phyloP scores from a whole-genome alignment of 2,888 invertebrate species.

The Pyrrhosoma nymphula region DNA sequence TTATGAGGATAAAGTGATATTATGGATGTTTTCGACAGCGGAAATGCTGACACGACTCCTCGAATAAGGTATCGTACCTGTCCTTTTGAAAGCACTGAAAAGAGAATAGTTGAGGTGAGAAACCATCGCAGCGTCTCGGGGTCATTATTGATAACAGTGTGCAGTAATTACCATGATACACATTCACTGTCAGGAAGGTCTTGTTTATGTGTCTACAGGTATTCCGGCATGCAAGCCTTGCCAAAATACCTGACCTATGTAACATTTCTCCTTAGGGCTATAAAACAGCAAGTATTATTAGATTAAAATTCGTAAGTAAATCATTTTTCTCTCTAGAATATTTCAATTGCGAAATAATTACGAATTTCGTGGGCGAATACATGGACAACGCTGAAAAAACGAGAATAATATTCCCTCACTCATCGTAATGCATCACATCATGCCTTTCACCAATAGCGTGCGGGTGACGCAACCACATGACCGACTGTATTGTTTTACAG shows the following conservation, averaged over 20 bases:
- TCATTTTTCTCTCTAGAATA: not conserved
- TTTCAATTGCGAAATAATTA: not conserved
- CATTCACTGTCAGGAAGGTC: not conserved
- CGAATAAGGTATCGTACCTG: slow-evolving; percentile 20
- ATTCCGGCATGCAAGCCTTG: slow-evolving; percentile 54
- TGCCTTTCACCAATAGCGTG: slow-evolving; percentile 3
- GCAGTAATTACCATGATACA: slow-evolving; percentile 10
- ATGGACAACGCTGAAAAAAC: not conserved
- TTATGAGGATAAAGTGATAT: not conserved
- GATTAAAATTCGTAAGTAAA: not conserved
- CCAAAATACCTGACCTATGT: slow-evolving; percentile 39
- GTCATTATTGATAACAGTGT: not conserved
- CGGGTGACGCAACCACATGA: slow-evolving; percentile 28
- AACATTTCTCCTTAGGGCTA: slow-evolving; percentile 30
- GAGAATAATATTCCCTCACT: not conserved
- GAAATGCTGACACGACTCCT: not conserved
- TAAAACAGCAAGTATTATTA: not conserved
- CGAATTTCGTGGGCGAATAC: not conserved
- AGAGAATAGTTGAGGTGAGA: not conserved
- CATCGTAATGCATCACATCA: slow-evolving; percentile 29
- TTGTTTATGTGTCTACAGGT: slow-evolving; percentile 46
- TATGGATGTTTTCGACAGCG: not conserved
- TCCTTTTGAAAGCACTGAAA: slow-evolving; percentile 25
- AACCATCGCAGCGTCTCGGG: not conserved
- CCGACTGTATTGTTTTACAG: slow-evolving; percentile 30